phyloP scores from a whole-genome alignment of 2,888 invertebrate genomes.

The Polydrusus cervinus region DNA sequence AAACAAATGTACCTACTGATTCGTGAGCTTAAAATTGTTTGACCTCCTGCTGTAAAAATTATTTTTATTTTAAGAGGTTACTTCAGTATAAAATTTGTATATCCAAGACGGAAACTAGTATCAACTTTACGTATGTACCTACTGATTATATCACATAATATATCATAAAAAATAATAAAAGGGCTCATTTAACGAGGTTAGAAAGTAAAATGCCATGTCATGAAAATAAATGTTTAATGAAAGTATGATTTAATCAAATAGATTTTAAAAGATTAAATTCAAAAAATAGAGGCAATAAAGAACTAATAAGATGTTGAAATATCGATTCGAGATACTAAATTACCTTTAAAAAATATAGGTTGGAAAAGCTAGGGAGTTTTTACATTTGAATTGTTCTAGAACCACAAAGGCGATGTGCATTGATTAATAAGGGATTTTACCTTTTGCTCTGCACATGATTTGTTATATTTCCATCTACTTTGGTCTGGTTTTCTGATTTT shows the following conservation, averaged over 20 bases:
- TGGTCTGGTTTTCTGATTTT: slow-evolving; percentile 71
- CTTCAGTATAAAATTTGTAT: too few relatives aligned
- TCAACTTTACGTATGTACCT: too few relatives aligned
- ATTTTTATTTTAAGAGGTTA: too few relatives aligned
- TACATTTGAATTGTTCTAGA: background rate
- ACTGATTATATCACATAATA: too few relatives aligned
- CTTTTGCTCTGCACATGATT: slow-evolving; percentile 72
- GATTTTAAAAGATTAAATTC: too few relatives aligned
- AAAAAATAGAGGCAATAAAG: background rate
- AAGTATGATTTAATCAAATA: too few relatives aligned
- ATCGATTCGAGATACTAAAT: slow-evolving; percentile 45
- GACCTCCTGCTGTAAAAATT: too few relatives aligned
- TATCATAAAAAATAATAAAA: background rate
- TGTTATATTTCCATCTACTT: slow-evolving; percentile 72
- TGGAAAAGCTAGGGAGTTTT: slow-evolving; percentile 20
- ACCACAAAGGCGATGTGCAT: background rate
- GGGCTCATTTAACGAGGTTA: slow-evolving; percentile 41
- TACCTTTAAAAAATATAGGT: slow-evolving; percentile 29
- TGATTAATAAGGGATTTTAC: slow-evolving; percentile 61
- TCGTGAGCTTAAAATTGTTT: too few relatives aligned
- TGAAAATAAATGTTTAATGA: slow-evolving; percentile 5
- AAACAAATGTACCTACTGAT: too few relatives aligned
- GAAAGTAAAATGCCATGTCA: slow-evolving; percentile 37
- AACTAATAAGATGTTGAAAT: slow-evolving; percentile 22
- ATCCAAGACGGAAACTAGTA: too few relatives aligned